phyloP scores from a whole-genome alignment of 2,113 vertebrate species.

The Pavo muticus region DNA sequence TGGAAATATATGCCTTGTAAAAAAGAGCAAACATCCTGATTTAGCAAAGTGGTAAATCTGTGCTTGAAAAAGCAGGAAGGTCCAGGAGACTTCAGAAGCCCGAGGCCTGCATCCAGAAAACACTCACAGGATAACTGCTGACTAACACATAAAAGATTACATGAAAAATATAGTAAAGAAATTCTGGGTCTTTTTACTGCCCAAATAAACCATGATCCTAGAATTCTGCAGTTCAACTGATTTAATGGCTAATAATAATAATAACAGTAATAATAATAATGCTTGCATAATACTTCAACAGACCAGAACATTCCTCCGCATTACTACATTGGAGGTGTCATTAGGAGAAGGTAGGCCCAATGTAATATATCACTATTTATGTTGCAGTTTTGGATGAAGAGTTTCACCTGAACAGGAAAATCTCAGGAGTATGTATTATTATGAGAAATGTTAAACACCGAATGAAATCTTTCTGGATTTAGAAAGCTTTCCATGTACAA shows the following conservation, averaged over 20 bases:
- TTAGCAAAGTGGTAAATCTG: not conserved
- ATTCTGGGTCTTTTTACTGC: not conserved
- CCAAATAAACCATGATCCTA: not conserved
- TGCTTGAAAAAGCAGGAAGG: not conserved
- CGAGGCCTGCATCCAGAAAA: not conserved
- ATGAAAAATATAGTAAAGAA: not conserved
- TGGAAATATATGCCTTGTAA: not conserved
- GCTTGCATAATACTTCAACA: not conserved
- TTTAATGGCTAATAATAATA: conserved; percentile 3
- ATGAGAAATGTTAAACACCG: not conserved
- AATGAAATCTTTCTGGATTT: not conserved
- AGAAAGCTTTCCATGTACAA: not conserved
- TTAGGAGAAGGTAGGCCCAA: not conserved
- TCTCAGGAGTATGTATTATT: not conserved
- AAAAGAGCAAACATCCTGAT: not conserved
- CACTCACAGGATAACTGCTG: not conserved
- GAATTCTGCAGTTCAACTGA: conserved; percentile 32
- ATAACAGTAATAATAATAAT: not conserved
- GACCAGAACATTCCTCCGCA: conserved; percentile 10
- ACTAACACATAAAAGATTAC: not conserved
- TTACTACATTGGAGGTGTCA: not conserved
- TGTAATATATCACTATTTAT: not conserved
- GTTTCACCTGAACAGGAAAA: not conserved
- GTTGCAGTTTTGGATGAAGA: not conserved
- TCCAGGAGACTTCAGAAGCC: not conserved